phyloP scores from a whole-genome alignment of 2,797 vertebrate genomes.

The Acomys russatus region DNA sequence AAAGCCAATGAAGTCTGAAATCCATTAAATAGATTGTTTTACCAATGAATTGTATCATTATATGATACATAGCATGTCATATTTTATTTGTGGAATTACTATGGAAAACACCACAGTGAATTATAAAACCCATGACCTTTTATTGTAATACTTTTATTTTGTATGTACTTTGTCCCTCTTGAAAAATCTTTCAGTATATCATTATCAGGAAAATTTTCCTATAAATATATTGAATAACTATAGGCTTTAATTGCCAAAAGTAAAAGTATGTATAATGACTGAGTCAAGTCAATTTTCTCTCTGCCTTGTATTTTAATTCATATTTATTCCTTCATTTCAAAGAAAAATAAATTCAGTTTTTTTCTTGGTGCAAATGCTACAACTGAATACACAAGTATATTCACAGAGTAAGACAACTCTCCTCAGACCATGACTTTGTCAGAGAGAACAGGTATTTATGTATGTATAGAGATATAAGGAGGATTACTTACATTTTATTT shows the following conservation, averaged over 20 bases:
- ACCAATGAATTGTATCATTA: neutral
- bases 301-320: neutral
- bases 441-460: neutral
- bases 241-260: neutral
- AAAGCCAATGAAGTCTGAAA: neutral
- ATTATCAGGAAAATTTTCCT: neutral
- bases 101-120: constrained; percentile 12
- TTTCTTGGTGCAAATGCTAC: neutral
- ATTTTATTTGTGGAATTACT: constrained; percentile 28
- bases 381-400: rapidly evolving
- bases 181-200: neutral
- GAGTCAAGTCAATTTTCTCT: constrained; percentile 12
- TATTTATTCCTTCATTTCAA: constrained; percentile 7
- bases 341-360: neutral
- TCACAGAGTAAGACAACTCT: rapidly evolving
- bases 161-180: neutral
- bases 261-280: neutral
- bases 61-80: neutral
- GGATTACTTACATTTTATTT: neutral
- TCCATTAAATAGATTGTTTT: neutral
- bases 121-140: constrained; percentile 4
- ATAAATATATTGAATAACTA: neutral
- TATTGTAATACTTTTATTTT: constrained; percentile 21
- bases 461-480: neutral
- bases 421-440: neutral